phyloP scores from a whole-genome alignment of 2,797 vertebrate species.

The Rhinella marina region DNA sequence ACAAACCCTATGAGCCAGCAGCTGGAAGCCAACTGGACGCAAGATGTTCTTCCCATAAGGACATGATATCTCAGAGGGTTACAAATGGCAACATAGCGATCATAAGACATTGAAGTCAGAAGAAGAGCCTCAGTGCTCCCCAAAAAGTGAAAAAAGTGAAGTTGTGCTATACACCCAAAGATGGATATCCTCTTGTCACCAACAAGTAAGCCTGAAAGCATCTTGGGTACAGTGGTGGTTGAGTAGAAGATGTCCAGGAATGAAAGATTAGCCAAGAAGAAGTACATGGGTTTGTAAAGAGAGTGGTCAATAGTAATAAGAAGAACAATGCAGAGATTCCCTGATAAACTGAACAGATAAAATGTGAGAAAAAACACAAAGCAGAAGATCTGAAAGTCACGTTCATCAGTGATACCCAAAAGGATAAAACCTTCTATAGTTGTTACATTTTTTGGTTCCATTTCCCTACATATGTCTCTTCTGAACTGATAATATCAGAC shows the following conservation, averaged over 20 bases:
- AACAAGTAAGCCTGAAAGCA: constrained; percentile 47
- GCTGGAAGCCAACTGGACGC: constrained; percentile 13
- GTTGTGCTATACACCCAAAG: constrained; percentile 27
- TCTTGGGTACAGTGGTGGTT: constrained; percentile 53
- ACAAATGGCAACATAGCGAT: constrained; percentile 56
- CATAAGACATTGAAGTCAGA: constrained; percentile 51
- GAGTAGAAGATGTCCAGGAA: constrained; percentile 44
- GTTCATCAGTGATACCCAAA: constrained; percentile 36
- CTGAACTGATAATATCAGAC: not conserved
- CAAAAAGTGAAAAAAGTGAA: constrained; percentile 44
- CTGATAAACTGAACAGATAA: constrained; percentile 34
- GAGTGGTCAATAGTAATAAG: not conserved
- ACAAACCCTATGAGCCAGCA: constrained; percentile 43
- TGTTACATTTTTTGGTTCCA: constrained; percentile 28
- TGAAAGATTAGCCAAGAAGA: constrained; percentile 52
- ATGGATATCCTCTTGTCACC: constrained; percentile 46
- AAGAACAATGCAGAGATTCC: constrained; percentile 38
- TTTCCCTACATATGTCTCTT: not conserved
- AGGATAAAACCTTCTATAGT: constrained; percentile 21
- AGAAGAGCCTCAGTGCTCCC: constrained; percentile 54
- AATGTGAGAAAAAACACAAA: constrained; percentile 36
- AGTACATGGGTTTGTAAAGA: constrained; percentile 55
- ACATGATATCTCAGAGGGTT: constrained; percentile 46
- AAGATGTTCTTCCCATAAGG: constrained; percentile 30
- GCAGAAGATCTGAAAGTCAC: constrained; percentile 4